Base-by-base conservation (phyloP, 2,113 vertebrate species). In the Gyps fulvus region DNA sequence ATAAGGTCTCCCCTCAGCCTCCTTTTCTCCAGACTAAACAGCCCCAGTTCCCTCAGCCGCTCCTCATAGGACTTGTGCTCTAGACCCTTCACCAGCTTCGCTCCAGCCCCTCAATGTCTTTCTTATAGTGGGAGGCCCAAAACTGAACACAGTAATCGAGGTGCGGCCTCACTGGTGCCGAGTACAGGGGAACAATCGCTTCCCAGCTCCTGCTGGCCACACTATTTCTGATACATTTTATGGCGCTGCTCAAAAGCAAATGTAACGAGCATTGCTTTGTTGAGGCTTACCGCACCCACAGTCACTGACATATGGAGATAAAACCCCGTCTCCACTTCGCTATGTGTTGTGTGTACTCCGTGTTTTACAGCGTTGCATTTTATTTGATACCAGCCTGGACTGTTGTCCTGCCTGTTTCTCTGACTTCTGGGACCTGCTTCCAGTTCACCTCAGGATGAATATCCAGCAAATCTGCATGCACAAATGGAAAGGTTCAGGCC, bases 331-430 rank as follows among this genome's bases (percentile, higher is more conserved):
- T 59, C 43, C 11, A 4, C 70, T 74, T 90, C 0, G 1, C 12
- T 43, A 0, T 71, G 69, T 1, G 0, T n/a, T n/a, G 12, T 26
- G 8, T 26, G 2, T 79, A 23, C 16, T 40, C 32, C 21, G 9
- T 76, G 49, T 50, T 88, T 55, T 34, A 57, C 10, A 58, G 55
- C 5, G 1, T 42, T 16, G 1, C 8, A 4, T 86, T 83, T 83
- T 65, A 26, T 58, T 72, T 8, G 8, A 11, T 59, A 65, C 27
- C 52, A 59, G 12, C 66, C 40, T 61, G 18, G 32, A 6, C 80
- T 62, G 40, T 54, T 63, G 25, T 80, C 40, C 63, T 79, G 42
- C 4, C 1, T 57, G 36, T 59, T 77, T 32, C 9, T 36, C 31
- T 82, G 50, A 43, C 38, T 49, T 74, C 52, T 50, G 32, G 43